Base-by-base conservation (phyloP, 2,888 invertebrate genomes). In the Erebia epiphron region DNA sequence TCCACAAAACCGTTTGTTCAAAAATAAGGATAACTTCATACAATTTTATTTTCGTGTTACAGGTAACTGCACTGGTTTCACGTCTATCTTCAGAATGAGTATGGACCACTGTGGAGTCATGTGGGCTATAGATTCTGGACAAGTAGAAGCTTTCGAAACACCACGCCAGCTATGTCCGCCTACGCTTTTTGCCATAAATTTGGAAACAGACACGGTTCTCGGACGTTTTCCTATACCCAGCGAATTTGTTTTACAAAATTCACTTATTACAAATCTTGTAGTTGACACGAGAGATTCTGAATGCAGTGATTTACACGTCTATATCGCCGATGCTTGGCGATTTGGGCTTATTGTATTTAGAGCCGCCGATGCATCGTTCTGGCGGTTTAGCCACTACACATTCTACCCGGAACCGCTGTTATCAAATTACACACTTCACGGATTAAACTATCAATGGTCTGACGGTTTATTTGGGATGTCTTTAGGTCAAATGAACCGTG, bases 41-140 rank as follows among this genome's bases (percentile, higher is more conserved):
- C 14, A 5, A n/a, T n/a, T 50, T 50, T 50, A 11, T 35, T 35
- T 58, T n/a, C 8, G n/a, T 58, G n/a, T 58, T 78, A 67, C 85
- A 92, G 93, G 46, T 67, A 95, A 92, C 76, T 93, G 93, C 76
- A 88, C 87, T 26, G 95, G 96, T 54, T 90, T 97, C 69, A 96
- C 96, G 0, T 97, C 97, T 0, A 95, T 97, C 1, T 97, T 97
- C 83, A 94, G 97, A n/a, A 94, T 97, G 81, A 94, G 94, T 79
- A 95, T 96, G 0, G 97, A 97, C 84, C 94, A 95, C 61, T 97
- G 97, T 79, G 95, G 96, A 66, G 94, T 96, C 1, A 93, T 97
- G 79, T 97, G 97, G 97, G 94, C 96, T 0, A 93, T 97, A 41
- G 97, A 97, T 85, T 96, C 97, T 0, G 97, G 97, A 0, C 95